These are phyloP conservation scores for Pseudorhombus dupliciocellatus DNA, from an alignment of 2,113 vertebrate genomes.

Conservation along the genomic window DNA sequence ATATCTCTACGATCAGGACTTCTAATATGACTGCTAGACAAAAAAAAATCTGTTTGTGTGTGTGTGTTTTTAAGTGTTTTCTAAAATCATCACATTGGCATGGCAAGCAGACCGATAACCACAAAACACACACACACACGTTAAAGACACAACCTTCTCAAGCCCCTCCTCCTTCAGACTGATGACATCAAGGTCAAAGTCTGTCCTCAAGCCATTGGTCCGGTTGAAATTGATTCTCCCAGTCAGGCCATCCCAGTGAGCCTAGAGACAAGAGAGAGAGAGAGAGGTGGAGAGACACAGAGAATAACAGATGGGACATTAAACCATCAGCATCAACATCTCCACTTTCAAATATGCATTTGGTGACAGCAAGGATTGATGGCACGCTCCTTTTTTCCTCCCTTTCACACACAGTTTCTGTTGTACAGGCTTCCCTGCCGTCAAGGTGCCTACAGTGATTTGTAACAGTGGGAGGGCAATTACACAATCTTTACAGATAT, in stretches of 20 bases:
- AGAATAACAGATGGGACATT: conserved; percentile 58
- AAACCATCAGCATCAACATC: conserved; percentile 26
- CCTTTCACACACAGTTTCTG: conserved; percentile 4
- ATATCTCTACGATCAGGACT: no score
- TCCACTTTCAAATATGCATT: not conserved
- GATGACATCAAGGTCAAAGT: conserved; percentile 99
- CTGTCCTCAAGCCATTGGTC: conserved; percentile 95
- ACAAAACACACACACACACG: not conserved
- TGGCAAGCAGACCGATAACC: not conserved
- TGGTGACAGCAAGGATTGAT: conserved; percentile 11
- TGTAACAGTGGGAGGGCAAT: conserved; percentile 52
- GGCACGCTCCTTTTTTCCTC: not conserved
- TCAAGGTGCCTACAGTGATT: conserved; percentile 26
- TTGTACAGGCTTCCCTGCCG: conserved; percentile 14
- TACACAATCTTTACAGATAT: conserved; percentile 60
- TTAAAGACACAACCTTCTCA: conserved; percentile 85
- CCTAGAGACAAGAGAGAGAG: conserved; percentile 76
- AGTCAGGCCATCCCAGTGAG: conserved; percentile 98
- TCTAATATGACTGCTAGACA: not conserved
- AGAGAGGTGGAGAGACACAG: conserved; percentile 46
- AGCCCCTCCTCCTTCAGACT: conserved; percentile 97
- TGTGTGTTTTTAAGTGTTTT: not conserved
- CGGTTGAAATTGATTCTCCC: conserved; percentile 98
- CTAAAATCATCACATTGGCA: not conserved
- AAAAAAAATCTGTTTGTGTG: not conserved